Conservation (phyloP, 2,888 invertebrate species). For the Emesis furor region DNA sequence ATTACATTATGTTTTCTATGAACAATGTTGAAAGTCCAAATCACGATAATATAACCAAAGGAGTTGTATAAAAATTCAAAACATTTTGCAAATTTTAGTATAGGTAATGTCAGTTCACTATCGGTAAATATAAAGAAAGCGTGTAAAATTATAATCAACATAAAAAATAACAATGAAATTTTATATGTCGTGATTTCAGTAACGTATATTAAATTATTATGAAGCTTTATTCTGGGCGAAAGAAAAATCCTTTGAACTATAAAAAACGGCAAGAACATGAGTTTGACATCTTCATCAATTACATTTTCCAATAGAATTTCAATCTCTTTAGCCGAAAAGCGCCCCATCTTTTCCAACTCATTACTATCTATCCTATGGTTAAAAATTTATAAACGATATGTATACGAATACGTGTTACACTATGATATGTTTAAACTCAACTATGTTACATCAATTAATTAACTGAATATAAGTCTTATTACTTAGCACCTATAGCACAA, state of each 20-base stretch:
- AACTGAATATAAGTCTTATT: background rate
- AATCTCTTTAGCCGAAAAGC: background rate
- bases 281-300: background rate
- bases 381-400: no score
- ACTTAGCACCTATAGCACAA: no score
- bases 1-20: background rate
- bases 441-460: background rate
- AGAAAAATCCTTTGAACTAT: background rate
- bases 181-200: background rate
- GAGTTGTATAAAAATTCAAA: background rate
- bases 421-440: background rate
- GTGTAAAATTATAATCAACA: background rate
- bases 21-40: background rate
- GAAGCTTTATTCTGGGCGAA: background rate
- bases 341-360: no score
- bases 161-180: background rate
- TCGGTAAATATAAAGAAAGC: no score
- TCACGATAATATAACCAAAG: background rate
- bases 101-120: no score
- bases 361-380: no score
- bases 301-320: background rate
- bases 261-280: background rate
- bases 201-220: background rate
- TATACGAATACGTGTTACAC: no score
- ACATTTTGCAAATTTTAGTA: background rate